These are phyloP conservation scores for Halictus rubicundus DNA, from an alignment of 1,140 invertebrate species.

Conservation along the genomic window DNA sequence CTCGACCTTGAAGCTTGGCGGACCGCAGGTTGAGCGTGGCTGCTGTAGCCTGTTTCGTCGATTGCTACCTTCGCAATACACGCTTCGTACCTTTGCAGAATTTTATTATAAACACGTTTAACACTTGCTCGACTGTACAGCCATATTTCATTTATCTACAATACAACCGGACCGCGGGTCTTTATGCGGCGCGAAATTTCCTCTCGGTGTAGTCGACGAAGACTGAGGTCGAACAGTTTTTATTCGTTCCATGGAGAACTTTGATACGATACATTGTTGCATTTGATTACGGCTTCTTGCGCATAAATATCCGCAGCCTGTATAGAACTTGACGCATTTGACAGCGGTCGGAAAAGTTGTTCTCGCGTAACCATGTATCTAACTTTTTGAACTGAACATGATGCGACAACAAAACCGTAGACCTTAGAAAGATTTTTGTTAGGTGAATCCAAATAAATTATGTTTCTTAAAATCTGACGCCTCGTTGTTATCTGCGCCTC, in stretches of 20 bases:
- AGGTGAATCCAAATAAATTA: constrained; percentile 46
- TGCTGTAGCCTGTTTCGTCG: neutral
- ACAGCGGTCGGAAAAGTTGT: neutral
- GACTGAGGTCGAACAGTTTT: too few relatives aligned
- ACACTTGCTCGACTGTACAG: constrained; percentile 15
- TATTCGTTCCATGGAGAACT: too few relatives aligned
- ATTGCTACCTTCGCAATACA: neutral
- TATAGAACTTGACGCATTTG: constrained; percentile 6
- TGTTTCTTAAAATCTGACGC: constrained; percentile 40
- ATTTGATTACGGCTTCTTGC: too few relatives aligned
- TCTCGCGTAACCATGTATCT: neutral
- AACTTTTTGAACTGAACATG: constrained; percentile 11
- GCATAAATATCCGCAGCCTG: too few relatives aligned
- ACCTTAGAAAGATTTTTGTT: constrained; percentile 4
- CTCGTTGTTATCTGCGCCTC: neutral
- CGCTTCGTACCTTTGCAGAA: neutral
- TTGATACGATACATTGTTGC: too few relatives aligned
- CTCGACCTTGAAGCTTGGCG: too few relatives aligned
- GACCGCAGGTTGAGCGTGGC: too few relatives aligned
- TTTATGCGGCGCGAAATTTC: too few relatives aligned
- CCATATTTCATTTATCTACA: constrained; percentile 49
- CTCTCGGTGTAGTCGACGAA: too few relatives aligned
- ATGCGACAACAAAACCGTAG: constrained; percentile 10
- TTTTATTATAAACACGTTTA: neutral
- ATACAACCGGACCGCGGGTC: neutral